Evolutionary conservation across 1,140 invertebrate genomes (phyloP), one percentile per base, ranked within the genome.

Genomic region (Eupristina koningsbergeri): DNA sequence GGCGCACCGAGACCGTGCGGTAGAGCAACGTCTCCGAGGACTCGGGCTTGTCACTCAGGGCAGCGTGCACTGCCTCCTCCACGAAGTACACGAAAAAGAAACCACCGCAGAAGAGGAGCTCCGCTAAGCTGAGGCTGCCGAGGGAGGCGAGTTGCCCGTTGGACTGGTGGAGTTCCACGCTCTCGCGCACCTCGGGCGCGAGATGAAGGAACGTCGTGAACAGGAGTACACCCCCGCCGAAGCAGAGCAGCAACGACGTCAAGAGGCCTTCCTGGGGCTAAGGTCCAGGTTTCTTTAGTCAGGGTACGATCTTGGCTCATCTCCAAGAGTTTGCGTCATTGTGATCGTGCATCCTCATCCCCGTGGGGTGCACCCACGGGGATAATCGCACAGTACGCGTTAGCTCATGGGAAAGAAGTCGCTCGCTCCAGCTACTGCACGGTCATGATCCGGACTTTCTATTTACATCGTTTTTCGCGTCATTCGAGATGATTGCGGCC

Each of bases 181-280:
- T 93, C 79, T 94, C 93, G 53, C 95, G 92, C 0, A 96, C 94
- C 90, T 97, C 96, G 2, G 96, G 96, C 63, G 96, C 94, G 69
- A 97, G 92, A 88, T 97, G 96, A 9, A 96, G 89, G 87, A 97
- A 95, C 31, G 95, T 95, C 3, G 96, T 97, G 86, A 95, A 96
- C 22, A 97, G 90, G 53, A 97, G 93, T 3, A 97, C 96, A 2
- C 96, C 96, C n/a, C 95, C 96, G 19, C 96, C 96, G 89, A 96
- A 96, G 89, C 96, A 96, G 31, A 96, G 93, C 69, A 96, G 89
- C 50, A 95, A 88, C 11, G 94, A 95, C 29, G 95, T 93, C 63
- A 93, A 86, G 0, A 94, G 89, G 81, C 93, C 91, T 89, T 94
- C 90, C 47, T 73, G 74, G 5, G 64, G 67, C 3, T 41, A 7